Conservation (phyloP, 1,140 invertebrate genomes). For the honey bee (Apis mellifera) region DNA sequence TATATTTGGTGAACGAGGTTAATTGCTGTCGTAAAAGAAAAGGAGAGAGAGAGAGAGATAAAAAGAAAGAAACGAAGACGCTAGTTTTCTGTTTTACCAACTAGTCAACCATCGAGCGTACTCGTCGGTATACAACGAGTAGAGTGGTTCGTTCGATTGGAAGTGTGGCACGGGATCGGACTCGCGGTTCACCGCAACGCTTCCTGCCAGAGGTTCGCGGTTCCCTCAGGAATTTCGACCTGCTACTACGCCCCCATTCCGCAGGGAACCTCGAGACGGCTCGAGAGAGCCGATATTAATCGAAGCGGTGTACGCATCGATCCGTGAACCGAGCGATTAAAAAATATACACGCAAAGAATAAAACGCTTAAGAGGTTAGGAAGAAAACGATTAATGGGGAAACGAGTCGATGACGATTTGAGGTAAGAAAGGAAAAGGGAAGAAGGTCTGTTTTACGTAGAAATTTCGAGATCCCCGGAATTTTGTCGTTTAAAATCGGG, state of each 20-base stretch:
- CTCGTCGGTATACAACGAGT: slow-evolving; percentile 85
- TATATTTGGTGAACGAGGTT: too few species aligned
- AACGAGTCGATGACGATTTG: too few species aligned
- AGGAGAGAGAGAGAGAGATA: too few species aligned
- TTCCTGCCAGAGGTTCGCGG: slow-evolving; percentile 92
- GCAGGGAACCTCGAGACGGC: slow-evolving; percentile 80
- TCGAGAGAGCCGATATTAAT: slow-evolving; percentile 71
- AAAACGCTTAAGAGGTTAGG: too few species aligned
- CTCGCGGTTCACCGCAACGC: slow-evolving; percentile 90
- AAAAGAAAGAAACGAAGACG: too few species aligned
- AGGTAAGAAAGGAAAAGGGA: neutral
- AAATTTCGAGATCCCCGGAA: slow-evolving; percentile 56
- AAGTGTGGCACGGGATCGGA: slow-evolving; percentile 89
- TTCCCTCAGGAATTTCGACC: slow-evolving; percentile 79
- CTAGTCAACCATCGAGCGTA: slow-evolving; percentile 69
- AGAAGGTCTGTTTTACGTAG: slow-evolving; percentile 5
- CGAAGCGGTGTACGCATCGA: too few species aligned
- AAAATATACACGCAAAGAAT: too few species aligned
- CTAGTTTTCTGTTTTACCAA: too few species aligned
- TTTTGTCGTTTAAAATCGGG: slow-evolving; percentile 69
- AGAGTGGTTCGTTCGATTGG: slow-evolving; percentile 85
- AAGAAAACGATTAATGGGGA: too few species aligned
- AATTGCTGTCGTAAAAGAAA: too few species aligned
- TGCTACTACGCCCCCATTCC: slow-evolving; percentile 66
- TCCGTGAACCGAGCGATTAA: too few species aligned